Evolutionary conservation across 2,113 vertebrate species (phyloP).

Genomic region (Cyrtonyx montezumae): DNA sequence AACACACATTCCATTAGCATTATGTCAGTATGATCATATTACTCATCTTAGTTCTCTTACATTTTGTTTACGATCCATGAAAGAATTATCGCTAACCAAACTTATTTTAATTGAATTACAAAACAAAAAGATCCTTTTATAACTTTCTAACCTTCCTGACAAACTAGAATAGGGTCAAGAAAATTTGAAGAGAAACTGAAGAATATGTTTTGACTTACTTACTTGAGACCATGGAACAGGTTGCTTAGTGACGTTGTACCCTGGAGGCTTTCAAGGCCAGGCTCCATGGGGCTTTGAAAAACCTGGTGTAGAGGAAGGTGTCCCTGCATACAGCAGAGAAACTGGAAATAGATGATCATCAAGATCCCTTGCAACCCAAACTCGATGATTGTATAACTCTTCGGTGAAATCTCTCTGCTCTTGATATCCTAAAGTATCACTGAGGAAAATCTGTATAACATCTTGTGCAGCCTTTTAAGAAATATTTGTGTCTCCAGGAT

Average conservation of each 20-base stretch:
- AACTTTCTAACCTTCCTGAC: slow-evolving; percentile 54
- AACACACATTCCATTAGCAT: neutral
- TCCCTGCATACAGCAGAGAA: no score
- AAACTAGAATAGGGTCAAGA: slow-evolving; percentile 44
- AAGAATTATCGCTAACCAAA: slow-evolving; percentile 38
- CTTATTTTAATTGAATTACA: slow-evolving; percentile 54
- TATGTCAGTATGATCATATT: neutral
- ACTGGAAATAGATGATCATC: no score
- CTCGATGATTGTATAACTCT: no score
- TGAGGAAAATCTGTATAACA: neutral
- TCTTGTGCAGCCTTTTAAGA: neutral
- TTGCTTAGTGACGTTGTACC: no score
- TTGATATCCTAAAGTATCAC: neutral
- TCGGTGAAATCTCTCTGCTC: neutral
- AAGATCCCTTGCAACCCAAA: no score
- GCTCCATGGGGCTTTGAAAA: no score
- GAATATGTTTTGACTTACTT: slow-evolving; percentile 63
- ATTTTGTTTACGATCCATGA: slow-evolving; percentile 29
- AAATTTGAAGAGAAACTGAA: slow-evolving; percentile 37
- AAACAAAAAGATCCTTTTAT: slow-evolving; percentile 25
- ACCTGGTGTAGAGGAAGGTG: no score
- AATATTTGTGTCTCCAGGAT: neutral
- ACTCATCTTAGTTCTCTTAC: neutral
- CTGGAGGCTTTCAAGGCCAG: no score
- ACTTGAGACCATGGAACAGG: neutral